Conservation (phyloP, 2,113 vertebrate species). For the Lamprologus sp. region DNA sequence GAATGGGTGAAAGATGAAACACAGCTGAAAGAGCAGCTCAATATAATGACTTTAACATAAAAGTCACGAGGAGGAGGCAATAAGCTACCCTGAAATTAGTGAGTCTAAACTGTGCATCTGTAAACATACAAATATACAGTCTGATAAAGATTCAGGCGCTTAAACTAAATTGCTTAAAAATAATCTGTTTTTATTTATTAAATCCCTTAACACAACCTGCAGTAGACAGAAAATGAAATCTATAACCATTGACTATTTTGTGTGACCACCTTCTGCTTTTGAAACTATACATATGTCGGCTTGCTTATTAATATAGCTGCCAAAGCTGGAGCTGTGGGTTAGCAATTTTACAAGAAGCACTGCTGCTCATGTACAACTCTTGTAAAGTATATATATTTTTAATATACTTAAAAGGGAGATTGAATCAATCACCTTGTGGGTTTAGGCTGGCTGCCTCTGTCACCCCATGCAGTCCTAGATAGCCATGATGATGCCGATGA, state of each 20-base stretch:
- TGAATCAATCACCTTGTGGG: neutral
- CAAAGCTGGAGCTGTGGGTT: conserved; percentile 3
- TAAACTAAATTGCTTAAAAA: neutral
- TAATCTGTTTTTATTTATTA: neutral
- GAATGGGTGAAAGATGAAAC: neutral
- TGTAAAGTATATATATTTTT: neutral
- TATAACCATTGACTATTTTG: neutral
- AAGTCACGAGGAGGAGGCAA: neutral
- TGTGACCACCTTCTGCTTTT: neutral
- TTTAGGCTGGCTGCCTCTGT: neutral
- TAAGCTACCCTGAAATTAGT: neutral
- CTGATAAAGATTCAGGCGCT: neutral
- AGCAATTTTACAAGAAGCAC: conserved; percentile 11
- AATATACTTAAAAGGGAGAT: neutral
- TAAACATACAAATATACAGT: neutral
- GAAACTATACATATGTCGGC: neutral
- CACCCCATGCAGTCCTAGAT: neutral
- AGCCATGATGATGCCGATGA: neutral
- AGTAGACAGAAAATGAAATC: neutral
- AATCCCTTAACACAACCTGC: neutral
- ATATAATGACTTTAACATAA: neutral
- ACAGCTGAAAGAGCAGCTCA: neutral
- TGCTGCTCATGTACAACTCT: neutral
- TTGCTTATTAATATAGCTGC: conserved; percentile 30
- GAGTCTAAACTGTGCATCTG: neutral